Evolutionary conservation across 2,888 invertebrate species (phyloP), one percentile per base, ranked within the genome.

Genomic region (Horisme vitalbata): DNA sequence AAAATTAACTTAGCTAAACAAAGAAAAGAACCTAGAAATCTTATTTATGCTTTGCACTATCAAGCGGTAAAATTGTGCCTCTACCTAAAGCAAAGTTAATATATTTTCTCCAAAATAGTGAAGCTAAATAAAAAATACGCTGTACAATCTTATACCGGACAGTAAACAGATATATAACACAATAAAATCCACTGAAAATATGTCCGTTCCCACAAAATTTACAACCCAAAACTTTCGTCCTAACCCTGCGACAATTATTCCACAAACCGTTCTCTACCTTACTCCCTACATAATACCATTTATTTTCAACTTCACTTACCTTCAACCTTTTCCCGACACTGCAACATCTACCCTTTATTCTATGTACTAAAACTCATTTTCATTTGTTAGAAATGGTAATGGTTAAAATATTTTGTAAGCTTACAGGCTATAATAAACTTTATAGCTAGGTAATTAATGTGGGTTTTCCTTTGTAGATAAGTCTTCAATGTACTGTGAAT

Each of bases 401-500:
- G n/a, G 23, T 23, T 4, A n/a, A 2, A 23, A 23, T 23, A n/a
- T 11, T 15, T 26, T 4, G 4, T 8, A 8, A 1, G 23, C n/a
- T 6, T 23, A 8, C 23, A 23, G 23, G 6, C 8, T 2, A n/a
- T 34, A 13, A 13, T 47, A 24, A 20, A 18, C 36, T 37, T 30
- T 31, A 49, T 37, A n/a, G 7, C 7, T 11, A 6, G 10, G 7
- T 10, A 1, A 0, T 8, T 27, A 21, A 46, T 6, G 18, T 44
- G n/a, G 9, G 6, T 34, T 31, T 45, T 49, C 9, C 26, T 8
- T 50, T 52, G 48, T 59, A 89, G 89, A 76, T 85, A 23, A 77
- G 69, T 61, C 71, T 89, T 36, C 85, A 87, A 41, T 89, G 89
- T 65, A 76, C 76, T n/a, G 72, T 87, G 13, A 85, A 70, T 45